A percentile compares a stretch with the other conserved stretches of the same genome.
These are phyloP conservation scores for Cryptophagus acutangulus DNA, from an alignment of 2,888 invertebrate genomes.

Conservation along the genomic window DNA sequence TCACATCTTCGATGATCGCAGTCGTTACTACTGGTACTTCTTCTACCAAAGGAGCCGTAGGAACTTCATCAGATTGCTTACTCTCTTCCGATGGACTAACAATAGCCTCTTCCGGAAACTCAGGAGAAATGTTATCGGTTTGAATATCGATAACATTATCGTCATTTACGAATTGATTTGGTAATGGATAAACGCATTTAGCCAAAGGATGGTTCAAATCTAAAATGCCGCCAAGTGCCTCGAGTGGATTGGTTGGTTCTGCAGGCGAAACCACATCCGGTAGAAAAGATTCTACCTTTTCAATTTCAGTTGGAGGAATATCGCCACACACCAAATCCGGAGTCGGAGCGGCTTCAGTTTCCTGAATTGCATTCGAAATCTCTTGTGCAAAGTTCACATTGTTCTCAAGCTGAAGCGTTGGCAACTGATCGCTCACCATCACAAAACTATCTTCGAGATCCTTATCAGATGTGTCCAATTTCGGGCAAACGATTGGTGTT, in stretches of 20 bases:
- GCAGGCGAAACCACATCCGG: too few species aligned
- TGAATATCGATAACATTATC: neutral
- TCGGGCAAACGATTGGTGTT: neutral
- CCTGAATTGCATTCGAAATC: constrained; percentile 1
- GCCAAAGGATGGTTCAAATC: constrained; percentile 18
- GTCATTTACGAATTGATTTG: constrained; percentile 9
- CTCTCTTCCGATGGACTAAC: constrained; percentile 38
- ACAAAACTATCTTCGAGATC: constrained; percentile 18
- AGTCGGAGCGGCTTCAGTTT: too few species aligned
- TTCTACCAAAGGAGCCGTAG: constrained; percentile 17
- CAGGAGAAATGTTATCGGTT: constrained; percentile 35
- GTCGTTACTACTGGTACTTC: constrained; percentile 9
- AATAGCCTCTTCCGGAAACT: constrained; percentile 36
- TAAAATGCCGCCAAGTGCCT: constrained; percentile 1
- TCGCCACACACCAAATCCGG: too few species aligned
- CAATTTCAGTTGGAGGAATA: too few species aligned
- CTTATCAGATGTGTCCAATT: neutral
- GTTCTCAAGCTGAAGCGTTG: too few species aligned
- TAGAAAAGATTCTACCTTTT: too few species aligned
- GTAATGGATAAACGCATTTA: constrained; percentile 23
- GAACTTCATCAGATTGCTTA: constrained; percentile 27
- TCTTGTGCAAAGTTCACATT: constrained; percentile 5
- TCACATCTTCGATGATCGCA: neutral
- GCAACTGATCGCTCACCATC: too few species aligned
- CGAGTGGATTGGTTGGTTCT: constrained; percentile 10